Evolutionary conservation across 2,888 invertebrate genomes (phyloP).

Genomic region (Drosophila sordidula): DNA sequence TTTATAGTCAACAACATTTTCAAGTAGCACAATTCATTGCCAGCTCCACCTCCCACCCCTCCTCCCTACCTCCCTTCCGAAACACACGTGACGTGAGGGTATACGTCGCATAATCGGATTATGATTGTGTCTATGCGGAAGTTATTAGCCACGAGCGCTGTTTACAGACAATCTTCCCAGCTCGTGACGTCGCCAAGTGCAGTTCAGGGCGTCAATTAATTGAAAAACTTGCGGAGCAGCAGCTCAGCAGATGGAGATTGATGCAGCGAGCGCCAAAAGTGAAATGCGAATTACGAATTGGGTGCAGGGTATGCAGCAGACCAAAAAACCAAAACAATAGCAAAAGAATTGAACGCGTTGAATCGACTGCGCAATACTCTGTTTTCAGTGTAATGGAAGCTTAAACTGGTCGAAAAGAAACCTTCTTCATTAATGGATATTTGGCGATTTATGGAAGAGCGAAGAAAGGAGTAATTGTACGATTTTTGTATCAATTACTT

Average conservation of each 20-base stretch:
- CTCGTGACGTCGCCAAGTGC: slow-evolving; percentile 28
- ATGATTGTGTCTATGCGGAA: slow-evolving; percentile 65
- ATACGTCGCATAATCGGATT: slow-evolving; percentile 62
- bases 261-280: slow-evolving; percentile 51
- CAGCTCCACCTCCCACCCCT: neutral
- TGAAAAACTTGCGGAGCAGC: slow-evolving; percentile 41
- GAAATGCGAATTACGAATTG: slow-evolving; percentile 46
- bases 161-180: slow-evolving; percentile 6
- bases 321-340: slow-evolving; percentile 38
- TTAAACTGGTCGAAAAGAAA: too few species aligned
- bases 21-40: slow-evolving; percentile 18
- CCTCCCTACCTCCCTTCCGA: neutral
- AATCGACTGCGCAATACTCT: neutral
- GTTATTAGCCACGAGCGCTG: slow-evolving; percentile 48
- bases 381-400: neutral
- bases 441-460: too few species aligned
- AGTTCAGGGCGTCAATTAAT: slow-evolving; percentile 61
- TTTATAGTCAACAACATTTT: slow-evolving; percentile 59
- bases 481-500: too few species aligned
- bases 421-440: too few species aligned
- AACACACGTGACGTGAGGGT: slow-evolving; percentile 35
- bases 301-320: slow-evolving; percentile 10
- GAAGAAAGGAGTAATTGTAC: too few species aligned
- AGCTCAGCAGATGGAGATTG: slow-evolving; percentile 58
- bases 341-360: neutral